Base-by-base conservation (phyloP, 2,888 invertebrate species). In the Monoplex corrugatus region DNA sequence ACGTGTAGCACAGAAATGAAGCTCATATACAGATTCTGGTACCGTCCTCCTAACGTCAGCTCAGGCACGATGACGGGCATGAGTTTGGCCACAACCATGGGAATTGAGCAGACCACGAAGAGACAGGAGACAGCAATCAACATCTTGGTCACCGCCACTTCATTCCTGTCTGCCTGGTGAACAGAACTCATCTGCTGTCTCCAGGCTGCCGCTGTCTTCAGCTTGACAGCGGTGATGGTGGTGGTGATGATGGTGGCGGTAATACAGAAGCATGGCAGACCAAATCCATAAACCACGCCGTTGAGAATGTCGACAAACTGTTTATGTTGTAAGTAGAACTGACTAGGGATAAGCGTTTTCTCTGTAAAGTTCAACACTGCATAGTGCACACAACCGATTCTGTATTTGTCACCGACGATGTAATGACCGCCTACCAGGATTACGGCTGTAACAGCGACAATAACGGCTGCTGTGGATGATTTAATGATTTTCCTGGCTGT, bases 221-320 rank as follows among this genome's bases (percentile, higher is more conserved):
- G 75, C 19, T 75, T 75, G 75, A 75, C 75, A 10, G 75, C 38
- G n/a, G 75, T 75, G 43, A 75, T 35, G 38, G 75, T n/a, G 35
- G 75, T 75, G 75, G 75, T 75, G 75, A 75, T 2, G 75, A n/a
- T 75, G 75, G 75, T 75, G 75, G 35, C 8, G 6, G n/a, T 23
- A 10, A 75, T 35, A 35, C 32, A 75, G 75, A 75, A 35, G 38
- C 32, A 6, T 10, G 75, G 75, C 35, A 75, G 75, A 32, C 32
- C 35, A 10, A 75, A 23, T 10, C 75, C 75, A n/a, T 75, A 75
- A 32, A 75, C 35, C 6, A 75, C 38, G n/a, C 75, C 75, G 38
- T 35, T 75, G 35, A 75, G 75, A 3, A 35, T 35, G 75, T 75
- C 75, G 10, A 75, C 38, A 32, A 75, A n/a, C 75, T 32, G 75